Conservation (phyloP, 2,113 vertebrate genomes). For the Percopsis transmontana region DNA sequence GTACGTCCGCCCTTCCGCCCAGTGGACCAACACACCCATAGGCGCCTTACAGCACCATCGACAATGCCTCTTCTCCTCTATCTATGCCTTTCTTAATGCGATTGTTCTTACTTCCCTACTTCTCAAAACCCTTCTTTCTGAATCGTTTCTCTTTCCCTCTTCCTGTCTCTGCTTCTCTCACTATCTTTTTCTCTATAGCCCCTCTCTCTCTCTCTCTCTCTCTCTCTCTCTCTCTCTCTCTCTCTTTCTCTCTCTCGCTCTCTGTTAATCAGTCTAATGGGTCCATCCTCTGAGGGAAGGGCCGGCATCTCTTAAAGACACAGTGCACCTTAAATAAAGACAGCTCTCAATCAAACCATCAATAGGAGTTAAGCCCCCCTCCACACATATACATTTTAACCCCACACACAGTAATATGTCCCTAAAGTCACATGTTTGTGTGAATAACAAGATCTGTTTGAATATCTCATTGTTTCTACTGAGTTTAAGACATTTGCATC, state of each 20-base stretch:
- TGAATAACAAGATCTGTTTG: no score
- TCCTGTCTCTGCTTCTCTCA: constrained; percentile 23
- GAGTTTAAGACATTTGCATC: no score
- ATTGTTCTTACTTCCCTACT: constrained; percentile 13
- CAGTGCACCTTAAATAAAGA: no score
- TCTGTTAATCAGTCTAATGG: neutral
- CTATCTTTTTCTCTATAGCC: constrained; percentile 25
- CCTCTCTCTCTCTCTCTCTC: constrained; percentile 13
- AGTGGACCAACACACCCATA: constrained; percentile 65
- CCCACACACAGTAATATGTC: no score
- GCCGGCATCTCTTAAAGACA: no score
- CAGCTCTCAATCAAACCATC: no score
- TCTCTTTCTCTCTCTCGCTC: neutral
- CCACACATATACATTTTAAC: neutral
- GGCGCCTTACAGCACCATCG: constrained; percentile 51
- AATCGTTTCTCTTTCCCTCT: constrained; percentile 14
- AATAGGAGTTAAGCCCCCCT: neutral
- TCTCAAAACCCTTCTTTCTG: constrained; percentile 18
- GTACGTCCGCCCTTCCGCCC: constrained; percentile 33
- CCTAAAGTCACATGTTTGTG: no score
- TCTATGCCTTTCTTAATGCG: constrained; percentile 30
- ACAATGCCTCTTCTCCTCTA: constrained; percentile 54
- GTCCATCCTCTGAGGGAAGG: no score
- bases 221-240: constrained; percentile 3
- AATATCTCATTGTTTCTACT: no score